Evolutionary conservation across 2,888 invertebrate genomes (phyloP).

Genomic region (Xanthorhoe spadicearia): DNA sequence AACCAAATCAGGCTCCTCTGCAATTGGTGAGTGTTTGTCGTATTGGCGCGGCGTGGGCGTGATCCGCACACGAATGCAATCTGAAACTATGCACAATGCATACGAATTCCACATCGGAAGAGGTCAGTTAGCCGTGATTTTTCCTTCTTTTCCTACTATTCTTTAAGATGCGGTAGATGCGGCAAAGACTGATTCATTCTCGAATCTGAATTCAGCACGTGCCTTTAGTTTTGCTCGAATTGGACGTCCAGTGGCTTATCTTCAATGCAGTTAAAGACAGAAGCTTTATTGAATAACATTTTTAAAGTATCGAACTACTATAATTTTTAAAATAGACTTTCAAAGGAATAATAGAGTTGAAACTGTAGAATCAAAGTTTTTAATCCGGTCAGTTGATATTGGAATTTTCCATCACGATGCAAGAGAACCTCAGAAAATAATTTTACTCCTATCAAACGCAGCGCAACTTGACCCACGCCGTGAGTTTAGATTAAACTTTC

Average conservation of each 20-base stretch:
- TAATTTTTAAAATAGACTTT: neutral
- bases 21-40: slow-evolving; percentile 75
- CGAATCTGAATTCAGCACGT: slow-evolving; percentile 41
- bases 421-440: slow-evolving; percentile 31
- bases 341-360: slow-evolving; percentile 1
- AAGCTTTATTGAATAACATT: neutral
- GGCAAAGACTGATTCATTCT: slow-evolving; percentile 66
- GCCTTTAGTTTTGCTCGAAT: slow-evolving; percentile 40
- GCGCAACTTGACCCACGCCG: slow-evolving; percentile 44
- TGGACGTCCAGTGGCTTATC: slow-evolving; percentile 8
- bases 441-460: slow-evolving; percentile 43
- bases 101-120: slow-evolving; percentile 64
- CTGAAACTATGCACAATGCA: slow-evolving; percentile 69
- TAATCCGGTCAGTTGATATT: slow-evolving; percentile 22
- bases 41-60: slow-evolving; percentile 64
- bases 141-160: slow-evolving; percentile 57
- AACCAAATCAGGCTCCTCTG: slow-evolving; percentile 67
- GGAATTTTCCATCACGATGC: slow-evolving; percentile 1
- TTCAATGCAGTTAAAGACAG: neutral
- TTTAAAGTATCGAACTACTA: neutral
- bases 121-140: slow-evolving; percentile 67
- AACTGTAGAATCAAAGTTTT: slow-evolving; percentile 8
- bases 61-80: slow-evolving; percentile 68
- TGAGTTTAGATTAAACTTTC: slow-evolving; percentile 52
- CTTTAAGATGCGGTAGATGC: slow-evolving; percentile 52